Percentiles rank a stretch among this genome's conserved stretches.
phyloP scores from a whole-genome alignment of 2,797 vertebrate genomes.

The Nasua narica region DNA sequence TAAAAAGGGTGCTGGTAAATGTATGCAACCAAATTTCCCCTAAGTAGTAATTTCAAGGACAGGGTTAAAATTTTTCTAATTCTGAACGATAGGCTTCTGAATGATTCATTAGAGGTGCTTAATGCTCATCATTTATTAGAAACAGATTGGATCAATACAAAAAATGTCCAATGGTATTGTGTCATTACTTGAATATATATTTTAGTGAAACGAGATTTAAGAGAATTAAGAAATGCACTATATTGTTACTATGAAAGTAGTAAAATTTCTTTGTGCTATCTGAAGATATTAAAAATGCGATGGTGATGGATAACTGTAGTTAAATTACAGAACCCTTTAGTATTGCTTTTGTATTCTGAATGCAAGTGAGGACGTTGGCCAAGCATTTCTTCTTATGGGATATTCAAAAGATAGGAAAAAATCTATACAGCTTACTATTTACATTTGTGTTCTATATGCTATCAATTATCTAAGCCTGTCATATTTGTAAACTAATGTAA shows the following conservation, averaged over 20 bases:
- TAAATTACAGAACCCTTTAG: neutral
- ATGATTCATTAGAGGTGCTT: neutral
- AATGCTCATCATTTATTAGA: neutral
- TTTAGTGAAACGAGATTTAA: neutral
- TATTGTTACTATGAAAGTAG: neutral
- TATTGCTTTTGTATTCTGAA: conserved; percentile 34
- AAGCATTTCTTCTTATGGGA: neutral
- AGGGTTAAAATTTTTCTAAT: neutral
- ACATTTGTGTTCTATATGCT: neutral
- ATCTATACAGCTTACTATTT: neutral
- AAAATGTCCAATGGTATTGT: neutral
- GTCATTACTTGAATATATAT: neutral
- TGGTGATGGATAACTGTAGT: neutral
- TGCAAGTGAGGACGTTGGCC: neutral
- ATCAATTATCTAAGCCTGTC: neutral
- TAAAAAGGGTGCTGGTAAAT: neutral
- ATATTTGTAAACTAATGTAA: neutral
- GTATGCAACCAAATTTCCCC: neutral
- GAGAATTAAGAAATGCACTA: neutral
- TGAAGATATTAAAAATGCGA: neutral
- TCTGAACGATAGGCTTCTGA: neutral
- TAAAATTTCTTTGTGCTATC: neutral
- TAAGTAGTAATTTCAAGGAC: neutral
- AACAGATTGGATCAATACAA: neutral
- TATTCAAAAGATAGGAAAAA: neutral